Evolutionary conservation across 1,140 invertebrate genomes (phyloP).

Genomic region (Microplitis demolitor): DNA sequence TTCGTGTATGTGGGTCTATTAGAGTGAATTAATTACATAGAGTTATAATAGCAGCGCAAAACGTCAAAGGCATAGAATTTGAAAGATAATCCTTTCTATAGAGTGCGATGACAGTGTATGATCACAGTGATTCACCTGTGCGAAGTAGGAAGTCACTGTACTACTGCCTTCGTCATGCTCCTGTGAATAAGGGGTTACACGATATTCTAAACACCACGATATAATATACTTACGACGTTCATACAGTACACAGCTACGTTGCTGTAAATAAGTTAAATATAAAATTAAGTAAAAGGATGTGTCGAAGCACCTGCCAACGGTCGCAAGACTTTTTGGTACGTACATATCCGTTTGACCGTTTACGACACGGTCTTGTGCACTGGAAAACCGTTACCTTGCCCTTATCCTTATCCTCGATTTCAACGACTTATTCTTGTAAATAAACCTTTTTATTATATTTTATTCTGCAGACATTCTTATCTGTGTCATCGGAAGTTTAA

Average conservation of each 20-base stretch:
- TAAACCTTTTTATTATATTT: background rate
- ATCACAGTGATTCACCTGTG: constrained; percentile 31
- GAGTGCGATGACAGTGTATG: constrained; percentile 2
- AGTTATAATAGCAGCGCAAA: too few relatives aligned
- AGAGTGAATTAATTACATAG: too few relatives aligned
- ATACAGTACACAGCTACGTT: constrained; percentile 4
- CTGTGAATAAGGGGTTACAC: constrained; percentile 16
- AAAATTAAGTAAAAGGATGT: background rate
- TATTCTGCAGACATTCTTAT: too few relatives aligned
- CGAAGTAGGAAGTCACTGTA: constrained; percentile 21
- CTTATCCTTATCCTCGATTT: background rate
- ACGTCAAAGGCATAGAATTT: too few relatives aligned
- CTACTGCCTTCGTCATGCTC: constrained; percentile 30
- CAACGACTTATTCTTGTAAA: constrained; percentile 1
- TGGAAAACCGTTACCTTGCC: constrained; percentile 25
- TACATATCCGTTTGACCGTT: constrained; percentile 32
- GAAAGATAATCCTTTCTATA: too few relatives aligned
- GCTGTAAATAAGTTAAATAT: too few relatives aligned
- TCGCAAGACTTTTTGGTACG: constrained; percentile 17
- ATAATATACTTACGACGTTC: background rate
- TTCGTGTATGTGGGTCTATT: too few relatives aligned
- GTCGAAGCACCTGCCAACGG: constrained; percentile 30
- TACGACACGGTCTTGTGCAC: constrained; percentile 26
- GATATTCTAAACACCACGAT: constrained; percentile 7
- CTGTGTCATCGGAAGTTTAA: too few relatives aligned